Evolutionary conservation across 2,797 vertebrate genomes (phyloP).

Genomic region (Parotocinclus haroldoi): DNA sequence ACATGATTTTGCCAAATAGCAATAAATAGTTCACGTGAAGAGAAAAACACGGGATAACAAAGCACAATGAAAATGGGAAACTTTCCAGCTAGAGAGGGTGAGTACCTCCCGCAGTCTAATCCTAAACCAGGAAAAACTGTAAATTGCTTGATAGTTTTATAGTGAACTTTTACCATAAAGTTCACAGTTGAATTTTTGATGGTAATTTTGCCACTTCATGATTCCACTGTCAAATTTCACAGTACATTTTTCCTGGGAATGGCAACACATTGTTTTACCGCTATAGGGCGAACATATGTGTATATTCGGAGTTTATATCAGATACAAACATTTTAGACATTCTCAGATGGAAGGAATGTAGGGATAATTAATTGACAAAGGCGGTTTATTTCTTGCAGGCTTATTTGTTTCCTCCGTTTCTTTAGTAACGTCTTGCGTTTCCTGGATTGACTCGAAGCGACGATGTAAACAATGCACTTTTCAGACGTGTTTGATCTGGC

Average conservation of each 20-base stretch:
- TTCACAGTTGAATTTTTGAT: no score
- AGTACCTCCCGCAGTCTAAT: slow-evolving; percentile 6
- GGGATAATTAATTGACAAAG: background rate
- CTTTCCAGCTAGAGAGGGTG: slow-evolving; percentile 10
- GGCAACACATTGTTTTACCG: background rate
- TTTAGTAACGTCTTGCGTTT: slow-evolving; percentile 11
- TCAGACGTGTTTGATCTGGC: slow-evolving; percentile 6
- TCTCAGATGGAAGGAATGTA: background rate
- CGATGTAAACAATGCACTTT: background rate
- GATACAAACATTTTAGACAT: background rate
- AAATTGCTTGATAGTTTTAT: no score
- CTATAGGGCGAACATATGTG: background rate
- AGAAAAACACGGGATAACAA: background rate
- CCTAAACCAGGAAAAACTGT: no score
- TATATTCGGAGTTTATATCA: background rate
- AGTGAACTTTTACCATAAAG: no score
- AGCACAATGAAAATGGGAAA: background rate
- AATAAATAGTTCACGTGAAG: background rate
- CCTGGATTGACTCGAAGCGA: background rate
- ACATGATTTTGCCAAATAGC: background rate
- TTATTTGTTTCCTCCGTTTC: slow-evolving; percentile 17
- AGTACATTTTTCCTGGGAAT: no score
- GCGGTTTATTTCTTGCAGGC: background rate
- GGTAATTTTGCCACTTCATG: no score
- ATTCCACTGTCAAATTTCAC: no score